Conservation (phyloP, 2,797 vertebrate species). For the Acomys russatus region DNA sequence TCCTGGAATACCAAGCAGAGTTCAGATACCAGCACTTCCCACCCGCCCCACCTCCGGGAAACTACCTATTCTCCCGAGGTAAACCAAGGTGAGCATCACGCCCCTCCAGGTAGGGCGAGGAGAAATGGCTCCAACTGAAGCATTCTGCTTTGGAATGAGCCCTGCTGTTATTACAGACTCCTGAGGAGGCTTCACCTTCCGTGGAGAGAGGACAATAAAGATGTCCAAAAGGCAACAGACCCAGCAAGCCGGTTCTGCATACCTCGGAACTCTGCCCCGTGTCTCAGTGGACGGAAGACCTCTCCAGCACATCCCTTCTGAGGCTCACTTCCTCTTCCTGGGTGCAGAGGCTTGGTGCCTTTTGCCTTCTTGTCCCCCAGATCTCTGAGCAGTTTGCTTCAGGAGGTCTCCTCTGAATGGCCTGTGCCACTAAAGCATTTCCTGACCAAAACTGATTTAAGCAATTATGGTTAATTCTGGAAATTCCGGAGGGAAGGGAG, state of each 20-base stretch:
- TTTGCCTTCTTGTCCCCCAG: no score
- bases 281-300: neutral
- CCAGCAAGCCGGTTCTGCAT: accelerated
- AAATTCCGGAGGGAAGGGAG: neutral
- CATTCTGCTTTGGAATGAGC: neutral
- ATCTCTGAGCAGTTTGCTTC: neutral
- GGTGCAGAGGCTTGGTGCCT: neutral
- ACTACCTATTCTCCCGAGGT: neutral
- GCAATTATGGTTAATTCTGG: neutral
- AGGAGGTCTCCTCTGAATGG: neutral
- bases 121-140: neutral
- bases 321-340: neutral
- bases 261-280: neutral
- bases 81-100: neutral
- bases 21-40: constrained; percentile 33
- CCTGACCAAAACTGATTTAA: neutral
- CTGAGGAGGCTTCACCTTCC: neutral
- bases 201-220: neutral
- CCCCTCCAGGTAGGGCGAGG: neutral
- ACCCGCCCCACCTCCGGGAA: neutral
- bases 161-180: neutral
- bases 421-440: neutral
- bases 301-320: neutral
- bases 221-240: neutral
- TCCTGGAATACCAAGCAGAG: constrained; percentile 26